phyloP scores from a whole-genome alignment of 2,888 invertebrate species.

The Lasioglossum figueresi region DNA sequence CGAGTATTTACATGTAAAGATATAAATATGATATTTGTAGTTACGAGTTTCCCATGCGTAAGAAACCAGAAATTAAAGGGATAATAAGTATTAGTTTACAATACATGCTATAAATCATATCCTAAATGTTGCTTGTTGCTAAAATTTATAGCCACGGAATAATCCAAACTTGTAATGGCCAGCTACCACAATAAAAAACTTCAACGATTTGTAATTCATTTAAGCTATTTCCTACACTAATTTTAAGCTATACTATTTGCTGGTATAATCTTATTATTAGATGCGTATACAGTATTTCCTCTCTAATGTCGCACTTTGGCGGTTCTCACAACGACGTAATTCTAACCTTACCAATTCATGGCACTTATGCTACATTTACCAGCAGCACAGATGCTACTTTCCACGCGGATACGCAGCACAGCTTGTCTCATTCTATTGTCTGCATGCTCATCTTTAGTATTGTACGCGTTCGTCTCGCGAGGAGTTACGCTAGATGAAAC shows the following conservation, averaged over 20 bases:
- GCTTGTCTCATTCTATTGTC: not conserved
- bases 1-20: too few relatives aligned
- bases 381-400: not conserved
- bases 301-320: not conserved
- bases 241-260: not conserved
- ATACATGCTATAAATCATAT: not conserved
- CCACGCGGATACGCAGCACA: not conserved
- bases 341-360: not conserved
- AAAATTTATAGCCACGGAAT: not conserved
- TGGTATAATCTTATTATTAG: not conserved
- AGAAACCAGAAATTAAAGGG: not conserved
- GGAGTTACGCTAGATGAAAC: not conserved
- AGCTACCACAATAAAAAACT: not conserved
- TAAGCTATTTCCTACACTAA: not conserved
- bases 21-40: too few relatives aligned
- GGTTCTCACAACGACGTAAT: not conserved
- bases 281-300: not conserved
- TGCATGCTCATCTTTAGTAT: not conserved
- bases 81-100: too few relatives aligned
- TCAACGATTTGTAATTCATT: not conserved
- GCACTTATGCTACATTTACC: too few relatives aligned
- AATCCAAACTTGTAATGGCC: not conserved
- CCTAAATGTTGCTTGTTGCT: not conserved
- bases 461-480: not conserved
- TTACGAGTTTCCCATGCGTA: too few relatives aligned